Evolutionary conservation across 2,888 invertebrate species (phyloP).

Genomic region (Allophyes oxyacanthae): DNA sequence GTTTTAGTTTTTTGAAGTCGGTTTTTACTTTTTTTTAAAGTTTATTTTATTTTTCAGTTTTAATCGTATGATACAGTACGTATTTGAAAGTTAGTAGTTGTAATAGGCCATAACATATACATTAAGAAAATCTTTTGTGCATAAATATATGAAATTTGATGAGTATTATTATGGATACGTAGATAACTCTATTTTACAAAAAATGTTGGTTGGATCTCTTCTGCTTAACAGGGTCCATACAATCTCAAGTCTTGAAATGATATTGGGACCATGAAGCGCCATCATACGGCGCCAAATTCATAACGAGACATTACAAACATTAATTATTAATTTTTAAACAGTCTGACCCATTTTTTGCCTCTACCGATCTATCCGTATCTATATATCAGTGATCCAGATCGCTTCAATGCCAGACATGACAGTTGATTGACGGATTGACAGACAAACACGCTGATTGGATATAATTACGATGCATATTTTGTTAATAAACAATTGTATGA

Average conservation of each 20-base stretch:
- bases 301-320: conserved; percentile 31
- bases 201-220: too few relatives aligned
- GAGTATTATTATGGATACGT: too few relatives aligned
- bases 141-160: too few relatives aligned
- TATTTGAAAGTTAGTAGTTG: too few relatives aligned
- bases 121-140: too few relatives aligned
- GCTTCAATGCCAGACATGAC: conserved; percentile 64
- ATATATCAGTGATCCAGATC: conserved; percentile 74
- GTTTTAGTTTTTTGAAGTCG: too few relatives aligned
- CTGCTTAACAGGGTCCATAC: conserved; percentile 12
- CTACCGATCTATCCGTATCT: conserved; percentile 62
- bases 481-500: conserved; percentile 67
- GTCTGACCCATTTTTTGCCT: conserved; percentile 67
- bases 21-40: too few relatives aligned
- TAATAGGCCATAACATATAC: too few relatives aligned
- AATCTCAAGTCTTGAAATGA: conserved; percentile 38
- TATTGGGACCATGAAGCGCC: conserved; percentile 17
- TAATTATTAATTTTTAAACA: conserved; percentile 59
- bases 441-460: conserved; percentile 83
- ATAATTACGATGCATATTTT: conserved; percentile 88
- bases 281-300: conserved; percentile 29
- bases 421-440: conserved; percentile 81
- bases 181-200: too few relatives aligned
- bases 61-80: too few relatives aligned
- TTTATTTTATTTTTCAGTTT: too few relatives aligned